Evolutionary conservation across 2,797 vertebrate genomes (phyloP).

Genomic region (Molothrus aeneus): DNA sequence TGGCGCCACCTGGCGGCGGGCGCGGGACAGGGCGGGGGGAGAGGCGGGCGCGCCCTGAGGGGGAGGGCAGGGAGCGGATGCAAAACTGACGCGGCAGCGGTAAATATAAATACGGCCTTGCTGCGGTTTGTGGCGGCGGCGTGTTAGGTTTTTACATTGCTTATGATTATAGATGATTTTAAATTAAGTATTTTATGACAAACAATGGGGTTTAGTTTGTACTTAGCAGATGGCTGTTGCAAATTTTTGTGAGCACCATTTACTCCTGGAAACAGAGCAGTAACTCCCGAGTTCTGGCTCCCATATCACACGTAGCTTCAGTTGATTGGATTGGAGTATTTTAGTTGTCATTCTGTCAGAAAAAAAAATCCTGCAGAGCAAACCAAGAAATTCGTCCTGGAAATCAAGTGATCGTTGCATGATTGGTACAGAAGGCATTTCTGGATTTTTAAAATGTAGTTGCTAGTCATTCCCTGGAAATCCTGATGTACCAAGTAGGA

Average conservation of each 20-base stretch:
- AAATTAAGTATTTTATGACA: not conserved
- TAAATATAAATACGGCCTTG: too few species aligned
- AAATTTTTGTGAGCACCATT: not conserved
- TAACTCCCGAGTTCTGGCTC: not conserved
- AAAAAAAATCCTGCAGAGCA: not conserved
- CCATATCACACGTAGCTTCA: not conserved
- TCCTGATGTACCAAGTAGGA: not conserved
- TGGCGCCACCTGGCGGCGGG: not conserved
- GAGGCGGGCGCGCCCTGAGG: not conserved
- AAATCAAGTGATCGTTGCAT: not conserved
- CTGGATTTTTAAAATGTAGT: not conserved
- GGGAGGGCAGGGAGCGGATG: not conserved
- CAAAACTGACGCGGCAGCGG: too few species aligned
- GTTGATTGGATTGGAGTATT: not conserved
- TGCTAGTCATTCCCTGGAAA: not conserved
- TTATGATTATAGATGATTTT: not conserved
- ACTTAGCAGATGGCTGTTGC: not conserved
- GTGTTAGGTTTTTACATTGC: not conserved
- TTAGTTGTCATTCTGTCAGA: not conserved
- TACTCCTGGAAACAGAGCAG: not conserved
- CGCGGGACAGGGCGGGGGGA: not conserved
- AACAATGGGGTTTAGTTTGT: not conserved
- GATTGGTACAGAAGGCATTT: not conserved
- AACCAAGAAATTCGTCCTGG: not conserved
- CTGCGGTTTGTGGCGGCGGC: not conserved